Base-by-base conservation (phyloP, 2,797 vertebrate species). In the Centropyge bicolor region DNA sequence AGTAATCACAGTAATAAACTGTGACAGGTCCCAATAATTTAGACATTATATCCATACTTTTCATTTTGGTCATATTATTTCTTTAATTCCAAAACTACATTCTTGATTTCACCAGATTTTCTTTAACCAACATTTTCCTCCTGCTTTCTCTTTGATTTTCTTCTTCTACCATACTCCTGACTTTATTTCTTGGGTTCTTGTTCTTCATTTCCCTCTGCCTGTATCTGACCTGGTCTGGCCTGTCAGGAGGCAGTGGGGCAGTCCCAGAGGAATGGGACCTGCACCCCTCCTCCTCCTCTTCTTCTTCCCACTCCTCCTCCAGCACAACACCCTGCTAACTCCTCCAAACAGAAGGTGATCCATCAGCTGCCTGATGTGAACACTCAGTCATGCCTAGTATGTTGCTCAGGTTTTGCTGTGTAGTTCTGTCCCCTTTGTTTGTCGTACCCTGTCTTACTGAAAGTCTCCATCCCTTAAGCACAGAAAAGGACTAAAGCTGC, bases 281-380 rank as follows among this genome's bases (percentile, higher is more conserved):
- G 84, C 84, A 80, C 84, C 40, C 56, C 83, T 77, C 73, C 66
- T 79, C 24, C 38, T 24, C 61, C 5, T 64, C 60, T 66, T 73
- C 46, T 68, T 87, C 57, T 36, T 74, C 51, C 77, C 55, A 52
- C 75, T 75, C 66, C 74, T 72, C 65, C 86, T 81, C 62, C 86
- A 70, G 76, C 87, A 86, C 90, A 84, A 24, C 82, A 74, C 63
- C 69, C 86, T 46, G 14, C 84, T 86, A 88, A 88, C 86, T 81
- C 92, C 67, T 79, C 93, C 78, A 92, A 87, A 76, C 88, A 87
- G 76, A 93, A 94, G 93, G 93, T 94, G 92, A 93, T 74, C 80
- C 72, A 69, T 84, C 86, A 54, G 84, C 79, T 76, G 79, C 55
- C 82, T 81, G 74, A 72, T 84, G 80, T 70, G 57, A 86, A 82